These are phyloP conservation scores for Thermophis baileyi DNA, from an alignment of 2,113 vertebrate genomes.

Conservation along the genomic window DNA sequence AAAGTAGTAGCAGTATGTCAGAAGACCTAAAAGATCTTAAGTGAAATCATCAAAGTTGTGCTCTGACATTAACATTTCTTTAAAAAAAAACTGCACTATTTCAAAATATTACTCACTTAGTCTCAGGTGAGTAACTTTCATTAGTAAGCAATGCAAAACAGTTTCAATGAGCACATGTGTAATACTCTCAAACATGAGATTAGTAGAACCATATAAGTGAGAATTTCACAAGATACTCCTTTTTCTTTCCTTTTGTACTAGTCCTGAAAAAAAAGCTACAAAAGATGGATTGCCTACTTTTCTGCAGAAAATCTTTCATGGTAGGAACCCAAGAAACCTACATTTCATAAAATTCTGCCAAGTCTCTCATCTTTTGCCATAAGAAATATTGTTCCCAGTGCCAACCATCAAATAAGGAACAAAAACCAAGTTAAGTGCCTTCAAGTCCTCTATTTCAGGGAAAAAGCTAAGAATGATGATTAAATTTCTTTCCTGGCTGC, in stretches of 20 bases:
- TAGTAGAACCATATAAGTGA: background rate
- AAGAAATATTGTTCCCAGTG: background rate
- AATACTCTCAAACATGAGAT: background rate
- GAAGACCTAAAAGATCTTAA: slow-evolving; percentile 51
- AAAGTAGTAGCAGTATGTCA: slow-evolving; percentile 53
- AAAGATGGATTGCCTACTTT: background rate
- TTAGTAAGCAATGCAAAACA: slow-evolving; percentile 37
- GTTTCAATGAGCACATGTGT: slow-evolving; percentile 10
- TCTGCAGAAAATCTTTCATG: background rate
- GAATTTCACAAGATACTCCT: background rate
- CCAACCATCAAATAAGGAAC: background rate
- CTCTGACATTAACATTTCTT: slow-evolving; percentile 50
- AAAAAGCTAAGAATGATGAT: background rate
- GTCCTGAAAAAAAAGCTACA: background rate
- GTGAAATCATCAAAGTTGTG: slow-evolving; percentile 51
- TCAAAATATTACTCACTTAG: slow-evolving; percentile 47
- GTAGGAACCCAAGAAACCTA: too few relatives aligned
- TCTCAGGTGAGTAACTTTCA: slow-evolving; percentile 51
- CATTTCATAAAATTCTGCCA: background rate
- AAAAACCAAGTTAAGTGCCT: background rate
- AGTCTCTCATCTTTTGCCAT: background rate
- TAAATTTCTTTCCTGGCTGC: background rate
- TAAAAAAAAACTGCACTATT: background rate
- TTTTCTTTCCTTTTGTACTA: background rate
- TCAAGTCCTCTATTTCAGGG: background rate